Evolutionary conservation across 2,888 invertebrate species (phyloP), one percentile per base, ranked within the genome.

Genomic region (Eupithecia subumbrata): DNA sequence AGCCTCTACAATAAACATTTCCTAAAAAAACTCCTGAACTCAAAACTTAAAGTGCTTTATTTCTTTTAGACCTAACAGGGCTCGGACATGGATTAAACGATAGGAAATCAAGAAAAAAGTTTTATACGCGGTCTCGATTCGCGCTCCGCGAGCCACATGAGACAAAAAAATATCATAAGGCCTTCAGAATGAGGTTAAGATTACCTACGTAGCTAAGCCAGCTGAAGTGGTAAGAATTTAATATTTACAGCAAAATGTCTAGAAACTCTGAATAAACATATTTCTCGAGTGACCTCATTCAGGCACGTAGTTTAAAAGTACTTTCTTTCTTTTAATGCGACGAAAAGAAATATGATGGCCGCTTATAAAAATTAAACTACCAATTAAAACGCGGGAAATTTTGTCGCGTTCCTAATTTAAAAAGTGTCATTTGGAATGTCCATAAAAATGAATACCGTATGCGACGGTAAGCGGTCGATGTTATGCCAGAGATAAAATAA

Each of bases 361-460:
- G 66, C 56, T 63, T 74, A 73, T 73, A 75, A 73, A 60, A 77
- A 75, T 64, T 68, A 70, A 72, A 75, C 70, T 73, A 68, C 75
- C 71, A 76, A 76, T 74, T 75, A 73, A 72, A 76, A 76, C 69
- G 63, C 37, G 70, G 77, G 56, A 72, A 74, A 69, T 79, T 74
- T 73, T 72, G 76, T 78, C 77, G 78, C 78, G 76, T 72, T 76
- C 67, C 69, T 80, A 79, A 79, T 80, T 80, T 78, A 79, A 81
- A 76, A 80, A 80, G 79, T 80, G 79, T 82, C 79, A 67, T 78
- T 77, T 34, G 72, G 74, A 72, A 75, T 77, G 78, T 79, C 79
- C 69, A 76, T 81, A 78, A 79, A 81, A 81, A 78, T 78, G 78
- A 77, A 76, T 78, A 78, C 72, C 70, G 79, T 67, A 77, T 80